Evolutionary conservation across 2,888 invertebrate genomes (phyloP).

Genomic region (Mylabris sibirica): DNA sequence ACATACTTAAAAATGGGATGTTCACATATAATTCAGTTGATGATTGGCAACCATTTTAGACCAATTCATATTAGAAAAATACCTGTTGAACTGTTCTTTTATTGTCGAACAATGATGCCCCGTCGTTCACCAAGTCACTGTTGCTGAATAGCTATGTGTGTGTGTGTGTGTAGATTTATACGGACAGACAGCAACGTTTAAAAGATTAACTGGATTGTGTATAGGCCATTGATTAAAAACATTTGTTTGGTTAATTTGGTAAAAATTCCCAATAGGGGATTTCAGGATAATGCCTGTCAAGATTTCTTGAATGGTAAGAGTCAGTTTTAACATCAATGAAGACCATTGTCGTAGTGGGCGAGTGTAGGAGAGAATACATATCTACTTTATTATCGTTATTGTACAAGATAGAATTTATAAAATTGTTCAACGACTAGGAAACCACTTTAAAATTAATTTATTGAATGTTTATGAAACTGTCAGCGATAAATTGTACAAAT

Average conservation of each 20-base stretch:
- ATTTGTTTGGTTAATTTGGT: slow-evolving; percentile 59
- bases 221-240: slow-evolving; percentile 58
- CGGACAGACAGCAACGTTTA: slow-evolving; percentile 52
- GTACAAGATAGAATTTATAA: not conserved
- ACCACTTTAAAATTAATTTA: not conserved
- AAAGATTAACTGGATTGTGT: slow-evolving; percentile 55
- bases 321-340: slow-evolving; percentile 45
- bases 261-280: slow-evolving; percentile 49
- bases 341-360: slow-evolving; percentile 24
- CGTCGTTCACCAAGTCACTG: slow-evolving; percentile 51
- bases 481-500: slow-evolving; percentile 8
- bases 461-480: not conserved
- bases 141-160: slow-evolving; percentile 45
- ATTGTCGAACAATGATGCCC: slow-evolving; percentile 50
- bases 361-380: not conserved
- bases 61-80: slow-evolving; percentile 52
- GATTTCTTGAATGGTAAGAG: slow-evolving; percentile 44
- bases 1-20: slow-evolving; percentile 33
- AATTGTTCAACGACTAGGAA: not conserved
- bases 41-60: slow-evolving; percentile 45
- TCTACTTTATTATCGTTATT: not conserved
- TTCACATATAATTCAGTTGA: slow-evolving; percentile 25
- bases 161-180: too few species aligned
- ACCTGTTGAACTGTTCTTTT: slow-evolving; percentile 57
- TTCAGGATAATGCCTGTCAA: slow-evolving; percentile 49